Percentiles rank a stretch among this genome's conserved stretches.
These are phyloP conservation scores for Schizotus pectinicornis DNA, from an alignment of 2,888 invertebrate genomes.

Conservation along the genomic window DNA sequence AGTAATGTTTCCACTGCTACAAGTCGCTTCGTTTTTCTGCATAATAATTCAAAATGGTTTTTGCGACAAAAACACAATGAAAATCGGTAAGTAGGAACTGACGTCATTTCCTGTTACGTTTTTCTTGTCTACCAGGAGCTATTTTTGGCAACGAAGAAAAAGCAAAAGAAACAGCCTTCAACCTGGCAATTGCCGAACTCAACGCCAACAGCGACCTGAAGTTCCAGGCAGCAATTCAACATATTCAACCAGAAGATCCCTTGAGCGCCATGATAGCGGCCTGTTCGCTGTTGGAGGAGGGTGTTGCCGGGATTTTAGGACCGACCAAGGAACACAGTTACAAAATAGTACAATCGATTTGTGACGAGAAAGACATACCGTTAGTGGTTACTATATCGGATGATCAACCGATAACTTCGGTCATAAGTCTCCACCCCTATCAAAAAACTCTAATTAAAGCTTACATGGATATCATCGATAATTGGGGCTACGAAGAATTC, in stretches of 20 bases:
- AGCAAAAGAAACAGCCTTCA: background rate
- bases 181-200: background rate
- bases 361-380: constrained; percentile 70
- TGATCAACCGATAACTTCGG: constrained; percentile 70
- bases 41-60: too few species aligned
- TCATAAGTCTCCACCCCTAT: constrained; percentile 91
- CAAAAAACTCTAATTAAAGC: constrained; percentile 68
- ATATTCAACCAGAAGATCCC: constrained; percentile 58
- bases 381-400: constrained; percentile 69
- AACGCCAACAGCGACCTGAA: background rate
- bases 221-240: constrained; percentile 3
- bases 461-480: constrained; percentile 72
- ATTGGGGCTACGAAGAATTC: constrained; percentile 82
- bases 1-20: too few species aligned
- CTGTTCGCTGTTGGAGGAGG: constrained; percentile 59
- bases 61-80: background rate
- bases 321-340: constrained; percentile 64
- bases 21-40: too few species aligned
- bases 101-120: background rate
- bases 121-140: background rate
- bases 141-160: background rate
- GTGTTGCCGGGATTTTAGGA: constrained; percentile 70
- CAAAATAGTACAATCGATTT: constrained; percentile 69
- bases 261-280: constrained; percentile 56
- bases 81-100: constrained; percentile 4